phyloP scores from a whole-genome alignment of 2,888 invertebrate species.

The Platypus cylindrus region DNA sequence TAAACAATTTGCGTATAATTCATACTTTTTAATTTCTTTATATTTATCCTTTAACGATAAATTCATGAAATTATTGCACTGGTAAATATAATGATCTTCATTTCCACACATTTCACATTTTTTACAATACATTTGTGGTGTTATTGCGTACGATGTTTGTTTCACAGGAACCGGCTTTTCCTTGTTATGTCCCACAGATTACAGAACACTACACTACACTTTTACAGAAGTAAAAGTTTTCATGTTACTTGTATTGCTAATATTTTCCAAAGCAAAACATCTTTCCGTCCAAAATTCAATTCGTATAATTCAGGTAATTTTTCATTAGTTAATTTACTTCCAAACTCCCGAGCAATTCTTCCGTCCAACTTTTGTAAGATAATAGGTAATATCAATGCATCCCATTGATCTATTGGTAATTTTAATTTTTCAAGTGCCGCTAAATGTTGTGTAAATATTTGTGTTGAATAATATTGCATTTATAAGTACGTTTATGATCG shows the following conservation, averaged over 20 bases:
- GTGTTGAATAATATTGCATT: constrained; percentile 11
- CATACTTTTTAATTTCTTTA: constrained; percentile 6
- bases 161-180: too few species aligned
- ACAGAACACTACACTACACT: too few species aligned
- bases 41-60: constrained; percentile 4
- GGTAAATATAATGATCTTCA: constrained; percentile 5
- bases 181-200: too few species aligned
- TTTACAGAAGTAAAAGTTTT: too few species aligned
- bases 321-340: constrained; percentile 6
- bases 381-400: constrained; percentile 10
- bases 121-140: not conserved
- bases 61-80: constrained; percentile 2
- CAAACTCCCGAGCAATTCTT: constrained; percentile 11
- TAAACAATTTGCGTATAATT: constrained; percentile 10
- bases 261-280: constrained; percentile 10
- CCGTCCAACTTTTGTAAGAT: constrained; percentile 12
- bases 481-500: constrained; percentile 8
- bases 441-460: too few species aligned
- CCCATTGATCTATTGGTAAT: constrained; percentile 12
- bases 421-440: constrained; percentile 11
- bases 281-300: constrained; percentile 10
- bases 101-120: too few species aligned
- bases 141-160: not conserved
- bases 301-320: constrained; percentile 7
- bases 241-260: constrained; percentile 1